phyloP scores from a whole-genome alignment of 2,113 vertebrate genomes.

The Stictonetta naevosa region DNA sequence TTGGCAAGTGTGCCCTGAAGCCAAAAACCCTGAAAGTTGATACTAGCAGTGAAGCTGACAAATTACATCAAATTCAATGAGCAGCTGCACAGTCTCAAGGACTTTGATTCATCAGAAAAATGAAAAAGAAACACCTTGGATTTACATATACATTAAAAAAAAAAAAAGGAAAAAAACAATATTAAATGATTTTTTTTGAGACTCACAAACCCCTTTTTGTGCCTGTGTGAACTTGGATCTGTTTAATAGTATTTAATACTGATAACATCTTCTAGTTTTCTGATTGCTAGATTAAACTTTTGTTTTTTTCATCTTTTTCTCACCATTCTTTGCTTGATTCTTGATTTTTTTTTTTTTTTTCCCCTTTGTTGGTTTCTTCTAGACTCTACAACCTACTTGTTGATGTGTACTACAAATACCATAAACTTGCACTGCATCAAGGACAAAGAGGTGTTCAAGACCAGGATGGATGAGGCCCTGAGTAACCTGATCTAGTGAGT shows the following conservation, averaged over 20 bases:
- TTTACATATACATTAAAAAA: conserved; percentile 40
- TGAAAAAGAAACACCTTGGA: not conserved
- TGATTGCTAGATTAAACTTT: not conserved
- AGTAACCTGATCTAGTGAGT: no score
- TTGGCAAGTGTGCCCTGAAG: conserved; percentile 3
- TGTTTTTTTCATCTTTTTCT: not conserved
- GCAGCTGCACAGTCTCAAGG: not conserved
- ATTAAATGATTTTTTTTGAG: not conserved
- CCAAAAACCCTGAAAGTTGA: conserved; percentile 6
- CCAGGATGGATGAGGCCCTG: no score
- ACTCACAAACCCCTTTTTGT: not conserved
- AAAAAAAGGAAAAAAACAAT: no score
- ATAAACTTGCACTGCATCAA: not conserved
- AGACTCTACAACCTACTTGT: not conserved
- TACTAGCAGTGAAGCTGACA: not conserved
- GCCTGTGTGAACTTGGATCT: not conserved
- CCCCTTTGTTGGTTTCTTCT: not conserved
- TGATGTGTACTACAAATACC: not conserved
- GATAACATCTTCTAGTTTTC: not conserved
- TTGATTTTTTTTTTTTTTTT: not conserved
- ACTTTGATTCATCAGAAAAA: not conserved
- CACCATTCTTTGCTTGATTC: not conserved
- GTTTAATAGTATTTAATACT: not conserved
- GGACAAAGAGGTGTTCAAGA: not conserved
- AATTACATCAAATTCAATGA: conserved; percentile 11